Conservation (phyloP, 2,797 vertebrate genomes). For the Paedocypris micromegethes region DNA sequence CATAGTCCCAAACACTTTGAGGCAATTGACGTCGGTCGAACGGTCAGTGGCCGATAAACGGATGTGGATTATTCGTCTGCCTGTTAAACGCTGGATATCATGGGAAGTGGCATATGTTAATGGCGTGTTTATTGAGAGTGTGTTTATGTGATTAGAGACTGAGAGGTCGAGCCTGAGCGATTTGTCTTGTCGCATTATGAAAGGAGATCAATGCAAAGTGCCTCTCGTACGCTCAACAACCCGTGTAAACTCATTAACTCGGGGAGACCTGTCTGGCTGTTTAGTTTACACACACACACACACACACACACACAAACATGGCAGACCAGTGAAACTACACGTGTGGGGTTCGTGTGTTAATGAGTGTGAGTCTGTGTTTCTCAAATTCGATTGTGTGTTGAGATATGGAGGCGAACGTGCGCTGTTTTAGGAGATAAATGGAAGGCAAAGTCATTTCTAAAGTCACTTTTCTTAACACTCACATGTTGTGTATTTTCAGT, state of each 20-base stretch:
- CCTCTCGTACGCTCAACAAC: conserved; percentile 67
- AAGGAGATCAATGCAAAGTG: conserved; percentile 74
- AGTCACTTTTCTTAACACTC: no score
- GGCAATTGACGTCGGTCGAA: background rate
- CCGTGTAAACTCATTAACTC: conserved; percentile 67
- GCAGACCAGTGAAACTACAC: conserved; percentile 18
- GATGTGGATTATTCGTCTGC: conserved; percentile 1
- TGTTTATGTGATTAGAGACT: conserved; percentile 68
- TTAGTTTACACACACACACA: conserved; percentile 65
- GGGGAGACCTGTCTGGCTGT: conserved; percentile 36
- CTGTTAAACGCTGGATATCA: conserved; percentile 18
- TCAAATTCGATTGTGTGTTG: conserved; percentile 34
- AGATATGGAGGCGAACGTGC: conserved; percentile 5
- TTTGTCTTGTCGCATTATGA: conserved; percentile 47
- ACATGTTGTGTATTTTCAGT: no score
- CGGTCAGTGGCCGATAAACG: background rate
- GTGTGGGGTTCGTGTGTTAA: conserved; percentile 54
- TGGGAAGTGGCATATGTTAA: conserved; percentile 71
- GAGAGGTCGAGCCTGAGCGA: conserved; percentile 52
- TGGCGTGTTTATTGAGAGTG: conserved; percentile 69
- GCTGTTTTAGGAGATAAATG: conserved; percentile 47
- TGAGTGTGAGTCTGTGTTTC: conserved; percentile 33
- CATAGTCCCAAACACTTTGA: no score
- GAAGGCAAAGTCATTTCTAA: conserved; percentile 48
- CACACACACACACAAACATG: conserved; percentile 3